These are phyloP conservation scores for Tolypeutes matacus DNA, from an alignment of 2,797 vertebrate genomes.

Conservation along the genomic window DNA sequence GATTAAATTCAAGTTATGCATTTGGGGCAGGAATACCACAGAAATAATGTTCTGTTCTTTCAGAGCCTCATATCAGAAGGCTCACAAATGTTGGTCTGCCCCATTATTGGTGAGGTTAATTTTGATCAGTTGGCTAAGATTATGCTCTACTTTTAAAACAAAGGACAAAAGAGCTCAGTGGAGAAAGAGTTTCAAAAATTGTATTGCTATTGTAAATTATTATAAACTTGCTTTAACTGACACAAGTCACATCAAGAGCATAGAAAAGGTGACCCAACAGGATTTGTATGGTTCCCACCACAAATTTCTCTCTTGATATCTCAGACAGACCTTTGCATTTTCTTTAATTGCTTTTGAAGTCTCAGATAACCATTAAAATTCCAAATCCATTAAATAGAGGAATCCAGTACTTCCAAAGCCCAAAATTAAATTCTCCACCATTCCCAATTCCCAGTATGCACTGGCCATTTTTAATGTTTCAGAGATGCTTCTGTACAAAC, in stretches of 20 bases:
- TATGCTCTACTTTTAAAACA: background rate
- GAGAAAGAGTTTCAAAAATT: background rate
- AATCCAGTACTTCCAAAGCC: background rate
- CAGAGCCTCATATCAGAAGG: background rate
- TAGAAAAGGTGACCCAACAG: background rate
- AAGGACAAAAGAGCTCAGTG: background rate
- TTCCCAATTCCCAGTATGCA: background rate
- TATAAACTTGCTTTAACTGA: slow-evolving; percentile 23
- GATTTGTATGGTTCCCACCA: background rate
- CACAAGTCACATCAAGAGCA: background rate
- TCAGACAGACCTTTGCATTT: background rate
- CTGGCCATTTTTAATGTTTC: background rate
- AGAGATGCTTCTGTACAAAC: background rate
- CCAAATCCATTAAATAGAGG: background rate
- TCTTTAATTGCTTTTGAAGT: background rate
- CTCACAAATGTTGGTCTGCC: background rate
- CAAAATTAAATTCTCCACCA: background rate
- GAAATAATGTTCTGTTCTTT: background rate
- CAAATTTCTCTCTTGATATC: background rate
- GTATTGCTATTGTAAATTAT: background rate
- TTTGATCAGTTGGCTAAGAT: background rate
- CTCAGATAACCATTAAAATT: slow-evolving; percentile 25
- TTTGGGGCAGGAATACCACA: background rate
- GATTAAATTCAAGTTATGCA: background rate
- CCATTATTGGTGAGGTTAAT: background rate